Base-by-base conservation (phyloP, 2,888 invertebrate genomes). In the Oxytorus armatus region DNA sequence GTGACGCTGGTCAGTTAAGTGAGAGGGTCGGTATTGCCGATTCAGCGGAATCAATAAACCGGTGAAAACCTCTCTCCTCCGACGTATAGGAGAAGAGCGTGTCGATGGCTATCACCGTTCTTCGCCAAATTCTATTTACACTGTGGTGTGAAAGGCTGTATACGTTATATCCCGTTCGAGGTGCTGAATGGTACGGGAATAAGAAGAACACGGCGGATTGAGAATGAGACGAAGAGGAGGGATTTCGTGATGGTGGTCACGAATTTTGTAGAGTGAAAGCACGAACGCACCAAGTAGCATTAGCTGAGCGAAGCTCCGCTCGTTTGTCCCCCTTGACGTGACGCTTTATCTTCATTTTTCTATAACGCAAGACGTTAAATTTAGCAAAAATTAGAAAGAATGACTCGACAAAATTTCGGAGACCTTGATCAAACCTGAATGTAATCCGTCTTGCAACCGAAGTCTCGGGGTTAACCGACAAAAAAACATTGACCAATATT, bases 71-170 rank as follows among this genome's bases (percentile, higher is more conserved):
- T 49, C 61, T n/a, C 39, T 61, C n/a, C n/a, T n/a, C n/a, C 39
- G 61, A 59, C 23, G 55, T 33, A 44, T 73, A 69, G 63, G 16
- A 55, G 33, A n/a, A n/a, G 68, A 4, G 18, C 63, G 39, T 49
- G 77, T 73, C 73, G 80, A 80, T 80, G 63, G 73, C 68, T 80
- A 80, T 80, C 80, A 77, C 69, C 63, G 68, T 59, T 77, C 77
- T 69, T 74, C 59, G 77, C 76, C 80, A 80, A 80, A 80, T 80
- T 80, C 77, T 80, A 77, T 80, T 80, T 80, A 73, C 80, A 76
- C 33, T 44, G 57, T 21, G 63, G 73, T 55, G 44, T 55, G 53
- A 55, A 74, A 74, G 73, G 29, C 53, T n/a, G n/a, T n/a, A n/a
- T 44, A 53, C 44, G 44, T 65, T 74, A 55, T 65, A 74, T 65